Evolutionary conservation across 2,797 vertebrate species (phyloP), one percentile per base, ranked within the genome.

Genomic region (Coregonus ussuriensis): DNA sequence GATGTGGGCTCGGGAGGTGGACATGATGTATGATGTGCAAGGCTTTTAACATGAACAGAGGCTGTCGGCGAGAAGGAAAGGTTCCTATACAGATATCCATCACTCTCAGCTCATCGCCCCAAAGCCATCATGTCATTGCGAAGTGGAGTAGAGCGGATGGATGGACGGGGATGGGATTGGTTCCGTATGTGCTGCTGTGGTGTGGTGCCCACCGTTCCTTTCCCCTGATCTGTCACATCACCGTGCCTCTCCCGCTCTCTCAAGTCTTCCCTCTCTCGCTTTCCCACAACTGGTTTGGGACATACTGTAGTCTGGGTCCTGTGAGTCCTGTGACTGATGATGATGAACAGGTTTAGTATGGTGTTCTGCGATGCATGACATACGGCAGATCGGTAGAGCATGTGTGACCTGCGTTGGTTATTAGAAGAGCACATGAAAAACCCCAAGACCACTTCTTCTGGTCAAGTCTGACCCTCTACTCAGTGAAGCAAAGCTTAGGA

Each of bases 31-130:
- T 87, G 89, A 93, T 79, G 90, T 92, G 92, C 76, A 80, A 89
- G 90, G 87, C 87, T 89, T 91, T 90, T 92, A 91, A 90, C 89
- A 87, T 91, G 92, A 93, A 88, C 91, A 87, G 85, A 89, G 92
- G 91, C 90, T 91, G 90, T 89, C 79, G 87, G 85, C 88, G 82
- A 83, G 88, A 84, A 91, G 92, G 92, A 93, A 93, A 93, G 91
- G 91, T 92, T 94, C 88, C 91, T 93, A 87, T 89, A 91, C 92
- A 92, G 93, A 94, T 92, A 93, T 94, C 93, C 89, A 93, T 94
- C 93, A 92, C 92, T 90, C 91, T 91, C 92, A 91, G 92, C 91
- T 94, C 93, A 92, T 94, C 92, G 86, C 91, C 88, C 88, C 41
- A 81, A 84, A 79, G 87, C 53, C 86, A 73, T 93, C 90, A 93